Evolutionary conservation across 2,113 vertebrate genomes (phyloP), one percentile per base, ranked within the genome.

Genomic region (Neoarius graeffei): DNA sequence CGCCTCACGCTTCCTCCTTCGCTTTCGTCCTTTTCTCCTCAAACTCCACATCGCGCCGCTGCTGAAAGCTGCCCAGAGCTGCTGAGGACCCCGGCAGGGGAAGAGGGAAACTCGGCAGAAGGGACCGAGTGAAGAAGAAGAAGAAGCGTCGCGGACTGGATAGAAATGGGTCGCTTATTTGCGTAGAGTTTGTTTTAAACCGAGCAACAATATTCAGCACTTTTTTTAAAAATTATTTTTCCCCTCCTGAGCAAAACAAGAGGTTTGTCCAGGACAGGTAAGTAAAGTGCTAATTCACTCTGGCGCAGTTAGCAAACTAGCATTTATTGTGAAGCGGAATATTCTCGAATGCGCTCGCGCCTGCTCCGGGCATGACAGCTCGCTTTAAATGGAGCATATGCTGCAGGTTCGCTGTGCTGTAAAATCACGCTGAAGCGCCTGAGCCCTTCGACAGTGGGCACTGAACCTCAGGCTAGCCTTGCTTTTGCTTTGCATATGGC

Each of bases 231-330:
- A 42, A 42, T 35, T 23, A 35, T 1, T 23, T 57, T 10, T 1
- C 3, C 25, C 25, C 6, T 4, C 20, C 2, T 30, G 56, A 81
- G 50, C 15, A 3, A 66, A 79, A 23, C 42, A 15, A 56, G 10
- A 67, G 50, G 64, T 83, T 77, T 79, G 83, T 88, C 83, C 90
- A 89, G 90, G 90, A 88, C 42, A 42, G 42, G 42, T 42, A 4
- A 42, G 42, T 42, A 42, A 89, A 91, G 88, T 57, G 85, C 15
- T 83, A 42, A 57, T 50, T 56, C 56, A 85, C 77, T 50, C 48
- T 82, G 73, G 62, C 66, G 50, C 81, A 77, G 35, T 77, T 60
- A 42, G 50, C 60, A 4, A 25, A 67, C 42, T 15, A 54, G 30
- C 13, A 8, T 76, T 74, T 23, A 3, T 3, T 42, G 42, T 42